These are phyloP conservation scores for Aphidoletes aphidimyza DNA, from an alignment of 2,888 invertebrate species.

Conservation along the genomic window DNA sequence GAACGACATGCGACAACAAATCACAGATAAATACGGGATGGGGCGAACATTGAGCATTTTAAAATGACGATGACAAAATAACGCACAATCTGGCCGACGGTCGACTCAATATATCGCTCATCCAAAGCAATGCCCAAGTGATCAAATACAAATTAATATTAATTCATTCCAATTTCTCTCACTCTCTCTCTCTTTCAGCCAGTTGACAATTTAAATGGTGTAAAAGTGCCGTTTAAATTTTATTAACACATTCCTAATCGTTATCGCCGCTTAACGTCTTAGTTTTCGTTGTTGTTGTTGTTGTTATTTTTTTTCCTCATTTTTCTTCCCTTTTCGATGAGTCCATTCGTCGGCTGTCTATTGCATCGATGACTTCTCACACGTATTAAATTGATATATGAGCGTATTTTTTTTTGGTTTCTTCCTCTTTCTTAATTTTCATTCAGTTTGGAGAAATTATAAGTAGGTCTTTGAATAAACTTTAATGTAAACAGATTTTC, in stretches of 20 bases:
- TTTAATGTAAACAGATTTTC: constrained; percentile 26
- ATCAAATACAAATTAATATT: constrained; percentile 47
- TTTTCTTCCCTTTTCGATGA: background rate
- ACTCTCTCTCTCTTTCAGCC: no score
- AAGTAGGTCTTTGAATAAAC: background rate
- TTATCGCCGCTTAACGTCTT: constrained; percentile 37
- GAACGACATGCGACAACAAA: background rate
- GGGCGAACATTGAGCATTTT: background rate
- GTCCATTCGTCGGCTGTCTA: background rate
- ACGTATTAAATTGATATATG: constrained; percentile 23
- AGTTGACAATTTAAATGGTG: constrained; percentile 43
- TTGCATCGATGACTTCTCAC: constrained; percentile 29
- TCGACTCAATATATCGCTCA: no score
- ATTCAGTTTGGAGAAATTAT: constrained; percentile 18
- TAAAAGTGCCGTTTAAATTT: constrained; percentile 21
- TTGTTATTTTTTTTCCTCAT: background rate
- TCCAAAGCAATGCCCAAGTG: background rate
- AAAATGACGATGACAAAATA: no score
- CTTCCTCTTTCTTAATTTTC: background rate
- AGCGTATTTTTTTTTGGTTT: background rate
- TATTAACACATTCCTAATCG: constrained; percentile 37
- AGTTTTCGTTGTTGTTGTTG: background rate
- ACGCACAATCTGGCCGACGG: background rate
- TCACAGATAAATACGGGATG: background rate
- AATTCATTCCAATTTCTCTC: constrained; percentile 34